These are phyloP conservation scores for Liopterus haemorrhoidalis DNA, from an alignment of 2,888 invertebrate species.

Conservation along the genomic window DNA sequence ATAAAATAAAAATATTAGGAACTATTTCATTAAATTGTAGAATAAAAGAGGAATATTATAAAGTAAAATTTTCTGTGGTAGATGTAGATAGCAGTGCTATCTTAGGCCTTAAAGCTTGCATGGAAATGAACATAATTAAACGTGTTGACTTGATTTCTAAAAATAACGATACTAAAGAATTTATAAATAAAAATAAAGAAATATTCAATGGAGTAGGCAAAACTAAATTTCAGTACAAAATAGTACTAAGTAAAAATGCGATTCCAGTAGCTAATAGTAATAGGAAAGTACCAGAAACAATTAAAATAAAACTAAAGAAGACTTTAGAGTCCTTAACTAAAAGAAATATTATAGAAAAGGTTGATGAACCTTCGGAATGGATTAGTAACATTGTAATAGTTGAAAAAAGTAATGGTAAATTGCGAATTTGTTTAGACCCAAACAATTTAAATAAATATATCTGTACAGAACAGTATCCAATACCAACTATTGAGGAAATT, in stretches of 20 bases:
- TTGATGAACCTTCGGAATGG: no score
- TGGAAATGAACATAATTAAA: constrained; percentile 16
- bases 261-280: constrained; percentile 11
- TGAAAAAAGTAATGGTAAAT: background rate
- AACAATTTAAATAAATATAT: constrained; percentile 33
- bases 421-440: constrained; percentile 23
- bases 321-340: constrained; percentile 13
- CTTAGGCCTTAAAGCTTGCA: constrained; percentile 16
- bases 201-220: constrained; percentile 21
- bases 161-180: constrained; percentile 9
- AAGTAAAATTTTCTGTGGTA: no score
- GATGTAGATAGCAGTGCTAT: constrained; percentile 9
- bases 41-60: background rate
- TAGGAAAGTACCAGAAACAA: constrained; percentile 18
- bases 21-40: background rate
- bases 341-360: background rate
- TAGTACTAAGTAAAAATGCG: constrained; percentile 16
- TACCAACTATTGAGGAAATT: constrained; percentile 34
- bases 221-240: constrained; percentile 14
- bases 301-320: constrained; percentile 15
- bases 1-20: background rate
- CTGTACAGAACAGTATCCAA: constrained; percentile 32
- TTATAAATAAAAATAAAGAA: constrained; percentile 14
- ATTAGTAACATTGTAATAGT: no score
- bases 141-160: constrained; percentile 8